Evolutionary conservation across 1,140 invertebrate species (phyloP), one percentile per base, ranked within the genome.

Genomic region (Drosophila novamexicana): DNA sequence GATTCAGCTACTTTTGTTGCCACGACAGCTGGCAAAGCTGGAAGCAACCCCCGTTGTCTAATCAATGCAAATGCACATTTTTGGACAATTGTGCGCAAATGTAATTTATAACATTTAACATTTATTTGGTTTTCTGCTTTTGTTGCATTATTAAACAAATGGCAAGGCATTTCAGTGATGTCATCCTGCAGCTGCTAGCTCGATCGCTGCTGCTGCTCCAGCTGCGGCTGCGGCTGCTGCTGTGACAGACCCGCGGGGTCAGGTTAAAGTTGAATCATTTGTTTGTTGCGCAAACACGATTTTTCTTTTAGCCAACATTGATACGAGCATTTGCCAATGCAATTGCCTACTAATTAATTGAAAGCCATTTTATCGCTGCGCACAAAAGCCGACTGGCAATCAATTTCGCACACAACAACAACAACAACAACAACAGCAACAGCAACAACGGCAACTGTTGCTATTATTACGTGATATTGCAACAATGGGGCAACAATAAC

Each of bases 181-280:
- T 88, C 83, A 88, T 83, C 58, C 53, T 64, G 47, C 73, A 68
- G 75, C 75, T 59, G 75, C 75, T 59, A 66, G 47, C 69, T 67
- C 49, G 49, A 34, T 14, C n/a, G 77, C 75, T 58, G 63, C 49
- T 47, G 42, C 54, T 42, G 69, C 50, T n/a, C 14, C 14, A 14
- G 14, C 14, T 14, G 14, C 14, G 14, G 42, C 47, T 62, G 72
- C 63, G 36, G 56, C 42, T 44, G 45, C 64, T 37, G 22, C 37
- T 59, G 85, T 91, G 90, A 91, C 90, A 91, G 90, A 80, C 90
- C 86, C 89, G 77, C 90, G 90, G 90, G 90, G 90, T 91, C 90
- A 91, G 90, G 90, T 91, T 91, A 91, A 91, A 91, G 90, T 91
- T 91, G 90, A 91, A 91, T 90, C 90, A 91, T 91, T 91, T 91